Conservation (phyloP, 2,113 vertebrate genomes). For the Scartelaos histophorus region DNA sequence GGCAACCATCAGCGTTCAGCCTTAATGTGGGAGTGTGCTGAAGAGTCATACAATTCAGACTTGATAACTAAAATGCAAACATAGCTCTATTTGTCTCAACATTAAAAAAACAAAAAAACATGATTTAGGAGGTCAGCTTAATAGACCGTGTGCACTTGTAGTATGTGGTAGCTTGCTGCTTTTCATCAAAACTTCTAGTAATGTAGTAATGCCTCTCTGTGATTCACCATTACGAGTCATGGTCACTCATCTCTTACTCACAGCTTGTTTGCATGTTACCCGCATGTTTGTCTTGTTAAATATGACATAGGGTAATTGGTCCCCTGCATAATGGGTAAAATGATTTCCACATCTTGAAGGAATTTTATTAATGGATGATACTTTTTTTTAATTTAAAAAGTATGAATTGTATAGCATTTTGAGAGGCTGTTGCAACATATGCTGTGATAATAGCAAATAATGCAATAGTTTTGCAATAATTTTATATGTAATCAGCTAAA, state of each 20-base stretch:
- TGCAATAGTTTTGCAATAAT: too few species aligned
- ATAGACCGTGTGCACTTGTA: conserved; percentile 32
- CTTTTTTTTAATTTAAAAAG: neutral
- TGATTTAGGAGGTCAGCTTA: too few species aligned
- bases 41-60: conserved; percentile 14
- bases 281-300: conserved; percentile 35
- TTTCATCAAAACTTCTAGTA: conserved; percentile 26
- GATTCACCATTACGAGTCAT: conserved; percentile 52
- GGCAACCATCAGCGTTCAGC: conserved; percentile 38
- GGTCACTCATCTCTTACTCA: conserved; percentile 54
- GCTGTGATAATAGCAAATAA: too few species aligned
- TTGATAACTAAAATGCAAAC: conserved; percentile 29
- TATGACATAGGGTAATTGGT: conserved; percentile 2
- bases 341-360: too few species aligned
- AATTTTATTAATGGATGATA: too few species aligned
- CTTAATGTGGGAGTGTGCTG: conserved; percentile 36
- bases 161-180: conserved; percentile 30
- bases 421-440: neutral
- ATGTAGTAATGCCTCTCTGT: conserved; percentile 8
- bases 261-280: conserved; percentile 52
- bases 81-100: too few species aligned
- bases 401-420: neutral
- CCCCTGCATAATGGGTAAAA: neutral
- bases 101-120: too few species aligned
- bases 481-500: too few species aligned